A percentile compares a stretch with the other conserved stretches of the same genome.
Evolutionary conservation across 2,888 invertebrate genomes (phyloP).

Genomic region (Chalcis sispes): DNA sequence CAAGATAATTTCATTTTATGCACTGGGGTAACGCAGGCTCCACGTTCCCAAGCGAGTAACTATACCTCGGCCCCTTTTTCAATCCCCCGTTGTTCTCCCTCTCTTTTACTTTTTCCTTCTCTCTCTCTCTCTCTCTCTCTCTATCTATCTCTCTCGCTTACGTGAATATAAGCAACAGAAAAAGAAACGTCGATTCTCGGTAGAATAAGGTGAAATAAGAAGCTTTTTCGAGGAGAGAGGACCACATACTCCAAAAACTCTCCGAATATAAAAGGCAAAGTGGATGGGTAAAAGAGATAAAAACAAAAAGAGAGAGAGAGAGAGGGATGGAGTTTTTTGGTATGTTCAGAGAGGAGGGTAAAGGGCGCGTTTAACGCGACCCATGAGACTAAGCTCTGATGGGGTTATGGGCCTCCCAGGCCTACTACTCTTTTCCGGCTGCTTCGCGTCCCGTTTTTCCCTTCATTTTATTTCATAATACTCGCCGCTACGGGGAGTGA

Average conservation of each 20-base stretch:
- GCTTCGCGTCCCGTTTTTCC: slow-evolving; percentile 71
- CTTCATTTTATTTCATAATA: slow-evolving; percentile 75
- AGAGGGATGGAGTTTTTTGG: neutral
- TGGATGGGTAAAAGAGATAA: slow-evolving; percentile 8
- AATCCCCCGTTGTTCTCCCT: slow-evolving; percentile 63
- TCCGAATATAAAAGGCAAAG: no score
- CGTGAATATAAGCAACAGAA: no score
- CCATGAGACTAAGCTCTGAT: slow-evolving; percentile 77
- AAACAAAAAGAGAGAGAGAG: slow-evolving; percentile 26
- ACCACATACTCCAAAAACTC: no score
- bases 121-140: no score
- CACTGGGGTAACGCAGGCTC: slow-evolving; percentile 59
- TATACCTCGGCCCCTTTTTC: slow-evolving; percentile 69
- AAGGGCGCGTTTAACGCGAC: slow-evolving; percentile 68
- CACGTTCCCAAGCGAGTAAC: slow-evolving; percentile 70
- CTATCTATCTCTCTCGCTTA: no score
- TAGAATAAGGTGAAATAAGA: slow-evolving; percentile 49
- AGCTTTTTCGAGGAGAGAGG: slow-evolving; percentile 35
- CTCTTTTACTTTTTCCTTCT: no score
- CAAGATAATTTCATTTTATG: slow-evolving; percentile 70
- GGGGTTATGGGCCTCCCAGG: slow-evolving; percentile 80
- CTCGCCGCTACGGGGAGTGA: slow-evolving; percentile 60
- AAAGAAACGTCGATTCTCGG: slow-evolving; percentile 50
- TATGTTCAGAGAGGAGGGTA: slow-evolving; percentile 8
- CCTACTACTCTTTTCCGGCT: slow-evolving; percentile 72